Percentiles rank a stretch among this genome's conserved stretches.
phyloP scores from a whole-genome alignment of 1,140 invertebrate species.

The Piezodorus guildinii region DNA sequence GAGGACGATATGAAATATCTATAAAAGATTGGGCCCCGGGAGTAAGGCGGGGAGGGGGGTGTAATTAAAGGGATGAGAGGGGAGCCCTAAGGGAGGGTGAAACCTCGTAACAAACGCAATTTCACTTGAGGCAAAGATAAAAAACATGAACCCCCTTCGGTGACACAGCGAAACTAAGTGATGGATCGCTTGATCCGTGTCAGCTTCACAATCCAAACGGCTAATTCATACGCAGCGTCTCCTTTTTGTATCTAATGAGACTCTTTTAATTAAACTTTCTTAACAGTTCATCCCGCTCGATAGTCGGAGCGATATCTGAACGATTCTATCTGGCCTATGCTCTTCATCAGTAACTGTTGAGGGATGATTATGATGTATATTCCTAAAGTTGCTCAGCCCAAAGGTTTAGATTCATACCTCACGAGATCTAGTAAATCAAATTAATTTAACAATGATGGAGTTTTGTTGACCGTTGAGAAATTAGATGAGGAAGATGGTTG shows the following conservation, averaged over 20 bases:
- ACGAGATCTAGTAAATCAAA: too few relatives aligned
- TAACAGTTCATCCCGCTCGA: constrained; percentile 7
- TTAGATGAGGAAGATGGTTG: too few relatives aligned
- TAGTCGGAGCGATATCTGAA: background rate
- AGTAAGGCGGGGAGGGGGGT: background rate
- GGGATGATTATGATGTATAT: too few relatives aligned
- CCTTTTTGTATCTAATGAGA: background rate
- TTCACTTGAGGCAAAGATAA: constrained; percentile 6
- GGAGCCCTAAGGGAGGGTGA: background rate
- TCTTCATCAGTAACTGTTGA: too few relatives aligned
- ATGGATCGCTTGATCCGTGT: constrained; percentile 10
- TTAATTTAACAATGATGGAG: too few relatives aligned
- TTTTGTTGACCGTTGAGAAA: too few relatives aligned
- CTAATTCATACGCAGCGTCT: background rate
- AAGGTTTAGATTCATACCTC: too few relatives aligned
- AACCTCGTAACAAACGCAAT: constrained; percentile 14
- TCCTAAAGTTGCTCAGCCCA: too few relatives aligned
- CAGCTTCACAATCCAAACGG: background rate
- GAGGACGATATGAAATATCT: too few relatives aligned
- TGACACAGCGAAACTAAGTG: constrained; percentile 11
- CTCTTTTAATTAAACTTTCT: background rate
- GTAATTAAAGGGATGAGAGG: constrained; percentile 7
- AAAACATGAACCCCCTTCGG: background rate
- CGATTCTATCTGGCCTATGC: too few relatives aligned
- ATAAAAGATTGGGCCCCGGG: background rate